Conservation (phyloP, 2,797 vertebrate genomes). For the Myotis pilosus region DNA sequence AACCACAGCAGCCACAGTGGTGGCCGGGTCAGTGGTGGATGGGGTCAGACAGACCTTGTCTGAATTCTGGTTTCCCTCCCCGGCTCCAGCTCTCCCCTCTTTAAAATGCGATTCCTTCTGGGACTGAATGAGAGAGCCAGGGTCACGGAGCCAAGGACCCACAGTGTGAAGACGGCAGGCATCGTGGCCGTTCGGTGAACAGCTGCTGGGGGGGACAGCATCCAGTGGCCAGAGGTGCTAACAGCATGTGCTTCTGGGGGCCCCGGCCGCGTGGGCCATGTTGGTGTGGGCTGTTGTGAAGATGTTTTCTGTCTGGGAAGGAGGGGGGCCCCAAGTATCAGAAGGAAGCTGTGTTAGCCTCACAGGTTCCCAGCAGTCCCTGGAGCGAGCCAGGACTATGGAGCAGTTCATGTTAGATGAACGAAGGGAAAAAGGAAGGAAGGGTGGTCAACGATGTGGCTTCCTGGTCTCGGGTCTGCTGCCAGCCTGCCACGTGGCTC, state of each 20-base stretch:
- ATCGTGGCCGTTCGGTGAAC: background rate
- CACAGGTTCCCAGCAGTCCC: background rate
- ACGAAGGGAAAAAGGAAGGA: background rate
- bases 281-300: background rate
- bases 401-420: background rate
- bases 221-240: background rate
- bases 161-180: accelerated
- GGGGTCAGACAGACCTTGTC: background rate
- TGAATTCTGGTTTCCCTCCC: background rate
- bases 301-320: background rate
- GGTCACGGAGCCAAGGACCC: background rate
- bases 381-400: background rate
- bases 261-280: background rate
- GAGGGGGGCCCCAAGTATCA: background rate
- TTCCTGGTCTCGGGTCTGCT: background rate
- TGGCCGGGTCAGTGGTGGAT: background rate
- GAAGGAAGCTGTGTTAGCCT: background rate
- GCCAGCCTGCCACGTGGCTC: accelerated
- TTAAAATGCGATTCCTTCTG: background rate
- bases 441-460: background rate
- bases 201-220: background rate
- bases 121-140: background rate
- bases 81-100: background rate
- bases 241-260: background rate
- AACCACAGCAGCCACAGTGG: background rate